Evolutionary conservation across 2,113 vertebrate genomes (phyloP), one percentile per base, ranked within the genome.

Genomic region (Neolamprologus cancellatus): DNA sequence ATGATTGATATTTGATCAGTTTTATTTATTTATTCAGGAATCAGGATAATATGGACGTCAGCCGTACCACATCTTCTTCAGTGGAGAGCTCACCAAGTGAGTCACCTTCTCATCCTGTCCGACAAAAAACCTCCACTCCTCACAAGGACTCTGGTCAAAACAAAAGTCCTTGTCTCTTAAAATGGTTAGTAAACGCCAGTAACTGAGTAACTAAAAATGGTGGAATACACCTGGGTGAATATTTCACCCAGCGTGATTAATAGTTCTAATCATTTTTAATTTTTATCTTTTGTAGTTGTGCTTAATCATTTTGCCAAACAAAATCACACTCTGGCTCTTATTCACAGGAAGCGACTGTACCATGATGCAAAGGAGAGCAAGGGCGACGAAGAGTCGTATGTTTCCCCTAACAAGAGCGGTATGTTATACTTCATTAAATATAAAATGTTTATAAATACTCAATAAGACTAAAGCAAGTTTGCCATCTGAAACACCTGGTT

Each of bases 41-140:
- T 50, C 15, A 18, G 17, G 1, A 30, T 48, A 48, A n/a, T 30
- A 13, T 48, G 25, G 44, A 48, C 11, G 25, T 8, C 15, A 30
- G 25, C 9, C 2, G 3, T 48, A 48, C 79, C 3, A 10, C 10
- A 13, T 93, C 91, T 7, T 87, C 80, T 28, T 82, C 90, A 2
- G 15, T 82, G 66, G 87, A 93, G 44, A 57, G 6, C 57, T 89
- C 89, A 1, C 39, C 88, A 3, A 30, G 4, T 17, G 6, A 2
- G 32, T 30, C 9, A 10, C 7, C 46, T 34, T 7, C 1, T 36
- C 48, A 3, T 2, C n/a, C 41, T 1, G 14, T 18, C 13, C 88
- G 84, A 41, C 84, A 52, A 25, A 92, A 13, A 3, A 89, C 89
- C 84, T 94, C 93, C 59, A 95, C 93, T 50, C 89, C 92, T 30